phyloP scores from a whole-genome alignment of 2,113 vertebrate genomes.

The Callocephalon fimbriatum region DNA sequence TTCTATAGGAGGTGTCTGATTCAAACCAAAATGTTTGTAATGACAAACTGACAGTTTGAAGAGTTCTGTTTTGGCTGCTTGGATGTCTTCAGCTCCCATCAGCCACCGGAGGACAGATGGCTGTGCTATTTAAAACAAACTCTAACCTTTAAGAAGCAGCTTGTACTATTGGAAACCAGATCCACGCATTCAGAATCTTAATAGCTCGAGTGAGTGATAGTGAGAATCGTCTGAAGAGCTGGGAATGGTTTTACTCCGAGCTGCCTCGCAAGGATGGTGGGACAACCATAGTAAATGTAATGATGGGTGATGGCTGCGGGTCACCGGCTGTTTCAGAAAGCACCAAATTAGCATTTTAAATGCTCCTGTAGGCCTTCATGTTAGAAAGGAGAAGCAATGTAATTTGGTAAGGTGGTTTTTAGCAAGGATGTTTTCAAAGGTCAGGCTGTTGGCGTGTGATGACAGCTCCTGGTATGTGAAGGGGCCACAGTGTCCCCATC shows the following conservation, averaged over 20 bases:
- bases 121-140: conserved; percentile 75
- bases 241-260: not conserved
- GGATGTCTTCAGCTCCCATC: conserved; percentile 40
- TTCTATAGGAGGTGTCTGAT: not conserved
- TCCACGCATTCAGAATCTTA: not conserved
- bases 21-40: not conserved
- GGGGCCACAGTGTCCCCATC: accelerated
- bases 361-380: accelerated
- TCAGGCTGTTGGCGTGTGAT: not conserved
- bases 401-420: not conserved
- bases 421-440: not conserved
- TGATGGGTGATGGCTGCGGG: not conserved
- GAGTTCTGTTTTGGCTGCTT: conserved; percentile 51
- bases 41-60: conserved; percentile 25
- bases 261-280: not conserved
- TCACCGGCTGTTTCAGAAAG: not conserved
- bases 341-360: not conserved
- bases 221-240: not conserved
- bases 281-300: not conserved
- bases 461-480: not conserved
- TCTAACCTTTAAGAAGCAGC: conserved; percentile 70
- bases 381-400: not conserved
- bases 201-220: not conserved
- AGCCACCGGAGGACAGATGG: conserved; percentile 67
- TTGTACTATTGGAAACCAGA: conserved; percentile 68